Evolutionary conservation across 2,888 invertebrate species (phyloP), one percentile per base, ranked within the genome.

Genomic region (Xiphydria camelus): DNA sequence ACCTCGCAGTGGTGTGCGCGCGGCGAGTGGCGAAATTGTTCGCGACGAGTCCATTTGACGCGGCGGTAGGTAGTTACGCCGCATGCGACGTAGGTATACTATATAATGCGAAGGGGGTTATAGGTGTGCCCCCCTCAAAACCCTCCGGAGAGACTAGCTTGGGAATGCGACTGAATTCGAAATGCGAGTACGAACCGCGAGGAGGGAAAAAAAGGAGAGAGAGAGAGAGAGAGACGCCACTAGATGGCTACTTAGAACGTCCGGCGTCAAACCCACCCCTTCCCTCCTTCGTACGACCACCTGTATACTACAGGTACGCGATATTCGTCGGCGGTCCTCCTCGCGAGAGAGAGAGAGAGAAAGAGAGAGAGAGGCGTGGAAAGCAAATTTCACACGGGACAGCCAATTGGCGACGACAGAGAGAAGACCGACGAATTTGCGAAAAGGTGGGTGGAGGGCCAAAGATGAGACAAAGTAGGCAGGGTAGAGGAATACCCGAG

Each of bases 211-310:
- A 41, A 33, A 46, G 43, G 43, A 52, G 42, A 38, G 49, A 55
- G 53, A 56, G 52, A 49, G 49, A 53, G 53, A 52, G 53, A 57
- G 56, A 55, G 59, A 51, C 49, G 52, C 51, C 49, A 61, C 61
- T 64, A 65, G 67, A 69, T 68, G 59, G 69, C 64, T 66, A 69
- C 62, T 70, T 66, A 66, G 65, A 60, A 65, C 55, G 62, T 62
- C 55, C 55, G 62, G 59, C 57, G 59, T 64, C 57, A 49, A 57
- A 59, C 56, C 53, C 49, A n/a, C 61, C 60, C 62, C n/a, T 6
- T 6, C 23, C n/a, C 59, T 62, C 47, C 49, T 38, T 31, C 38
- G 37, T n/a, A n/a, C n/a, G n/a, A n/a, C n/a, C n/a, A n/a, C n/a
- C n/a, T n/a, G n/a, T n/a, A n/a, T n/a, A n/a, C n/a, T n/a, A n/a